phyloP scores from a whole-genome alignment of 2,113 vertebrate genomes.

The Danionella cerebrum region DNA sequence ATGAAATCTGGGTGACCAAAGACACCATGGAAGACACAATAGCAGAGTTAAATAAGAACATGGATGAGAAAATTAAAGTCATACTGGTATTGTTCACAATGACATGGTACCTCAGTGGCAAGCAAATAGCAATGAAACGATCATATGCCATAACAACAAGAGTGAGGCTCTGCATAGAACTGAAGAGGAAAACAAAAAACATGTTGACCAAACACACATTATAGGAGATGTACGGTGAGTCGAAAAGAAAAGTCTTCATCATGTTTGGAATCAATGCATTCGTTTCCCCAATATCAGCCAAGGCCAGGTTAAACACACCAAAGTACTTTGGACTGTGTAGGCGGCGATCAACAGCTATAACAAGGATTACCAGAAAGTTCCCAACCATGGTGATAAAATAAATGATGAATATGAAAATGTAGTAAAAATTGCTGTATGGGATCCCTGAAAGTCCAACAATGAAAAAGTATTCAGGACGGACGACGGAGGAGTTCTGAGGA shows the following conservation, averaged over 20 bases:
- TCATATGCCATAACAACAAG: conserved; percentile 51
- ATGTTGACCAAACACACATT: conserved; percentile 49
- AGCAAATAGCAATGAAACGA: conserved; percentile 58
- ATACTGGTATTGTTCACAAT: conserved; percentile 48
- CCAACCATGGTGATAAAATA: conserved; percentile 42
- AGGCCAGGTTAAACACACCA: conserved; percentile 58
- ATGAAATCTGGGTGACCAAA: conserved; percentile 53
- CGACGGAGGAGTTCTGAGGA: background rate
- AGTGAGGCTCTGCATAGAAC: conserved; percentile 51
- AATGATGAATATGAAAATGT: conserved; percentile 22
- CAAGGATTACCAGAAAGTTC: conserved; percentile 21
- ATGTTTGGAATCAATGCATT: conserved; percentile 57
- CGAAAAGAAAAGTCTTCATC: conserved; percentile 55
- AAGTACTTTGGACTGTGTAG: conserved; percentile 60
- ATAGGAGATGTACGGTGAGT: conserved; percentile 47
- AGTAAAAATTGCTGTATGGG: conserved; percentile 8
- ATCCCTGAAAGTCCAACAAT: conserved; percentile 29
- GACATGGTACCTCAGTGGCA: conserved; percentile 46
- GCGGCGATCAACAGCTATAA: conserved; percentile 1
- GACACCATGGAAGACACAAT: background rate
- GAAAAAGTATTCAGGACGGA: conserved; percentile 29
- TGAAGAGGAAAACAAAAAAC: conserved; percentile 57
- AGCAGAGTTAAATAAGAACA: conserved; percentile 41
- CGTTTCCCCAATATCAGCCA: conserved; percentile 53
- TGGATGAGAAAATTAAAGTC: conserved; percentile 35